These are phyloP conservation scores for Phylloscopus collybita DNA, from an alignment of 2,797 vertebrate species.

Conservation along the genomic window DNA sequence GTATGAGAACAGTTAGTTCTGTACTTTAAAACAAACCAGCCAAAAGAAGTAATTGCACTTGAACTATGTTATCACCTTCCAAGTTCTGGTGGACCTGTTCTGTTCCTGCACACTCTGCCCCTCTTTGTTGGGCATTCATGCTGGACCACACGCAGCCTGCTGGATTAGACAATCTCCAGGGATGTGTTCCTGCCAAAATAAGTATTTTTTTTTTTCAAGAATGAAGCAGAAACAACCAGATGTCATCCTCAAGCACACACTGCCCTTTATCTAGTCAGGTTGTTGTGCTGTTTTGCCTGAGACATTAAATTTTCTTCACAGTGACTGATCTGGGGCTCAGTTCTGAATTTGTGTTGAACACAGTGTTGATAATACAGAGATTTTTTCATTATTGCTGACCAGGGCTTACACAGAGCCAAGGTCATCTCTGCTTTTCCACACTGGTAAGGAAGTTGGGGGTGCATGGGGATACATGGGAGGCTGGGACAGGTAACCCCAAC, in stretches of 20 bases:
- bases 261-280: neutral
- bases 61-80: neutral
- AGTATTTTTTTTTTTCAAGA: neutral
- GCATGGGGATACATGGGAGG: neutral
- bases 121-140: neutral
- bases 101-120: neutral
- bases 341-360: neutral
- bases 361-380: neutral
- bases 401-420: neutral
- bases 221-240: neutral
- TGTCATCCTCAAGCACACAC: neutral
- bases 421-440: accelerated
- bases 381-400: neutral
- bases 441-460: neutral
- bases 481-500: neutral
- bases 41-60: neutral
- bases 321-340: neutral
- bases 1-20: neutral
- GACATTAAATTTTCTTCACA: neutral
- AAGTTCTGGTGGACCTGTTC: neutral
- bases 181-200: neutral
- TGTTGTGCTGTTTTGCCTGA: neutral
- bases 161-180: neutral
- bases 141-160: neutral
- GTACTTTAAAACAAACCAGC: neutral